phyloP scores from a whole-genome alignment of 2,797 vertebrate species.

The Myripristis jacobus region DNA sequence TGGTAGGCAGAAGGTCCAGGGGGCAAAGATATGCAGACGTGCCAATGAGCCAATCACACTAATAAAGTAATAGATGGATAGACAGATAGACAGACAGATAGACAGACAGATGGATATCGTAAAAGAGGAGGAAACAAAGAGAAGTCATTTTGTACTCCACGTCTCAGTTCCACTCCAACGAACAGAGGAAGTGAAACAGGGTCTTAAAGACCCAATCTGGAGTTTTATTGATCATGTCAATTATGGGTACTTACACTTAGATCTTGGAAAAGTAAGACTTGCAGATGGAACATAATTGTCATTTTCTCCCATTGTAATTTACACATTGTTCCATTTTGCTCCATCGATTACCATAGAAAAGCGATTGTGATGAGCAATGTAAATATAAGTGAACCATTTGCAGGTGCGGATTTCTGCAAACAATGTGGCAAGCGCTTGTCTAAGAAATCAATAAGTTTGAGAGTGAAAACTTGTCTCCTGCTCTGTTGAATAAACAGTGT shows the following conservation, averaged over 20 bases:
- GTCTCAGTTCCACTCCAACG: neutral
- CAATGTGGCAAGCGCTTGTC: neutral
- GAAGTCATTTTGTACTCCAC: neutral
- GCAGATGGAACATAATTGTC: neutral
- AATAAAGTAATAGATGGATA: conserved; percentile 34
- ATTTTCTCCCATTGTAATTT: neutral
- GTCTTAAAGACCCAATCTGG: neutral
- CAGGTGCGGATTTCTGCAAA: neutral
- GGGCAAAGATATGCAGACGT: neutral
- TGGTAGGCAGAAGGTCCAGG: no score
- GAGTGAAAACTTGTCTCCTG: neutral
- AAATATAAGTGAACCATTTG: neutral
- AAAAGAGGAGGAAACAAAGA: neutral
- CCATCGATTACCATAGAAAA: neutral
- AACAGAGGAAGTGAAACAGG: neutral
- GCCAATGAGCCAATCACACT: neutral
- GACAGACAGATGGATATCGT: conserved; percentile 7
- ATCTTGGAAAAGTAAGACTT: neutral
- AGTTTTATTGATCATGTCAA: conserved; percentile 1
- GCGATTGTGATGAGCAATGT: neutral
- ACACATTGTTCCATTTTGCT: neutral
- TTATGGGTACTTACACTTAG: neutral
- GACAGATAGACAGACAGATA: conserved; percentile 41
- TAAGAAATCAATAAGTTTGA: neutral
- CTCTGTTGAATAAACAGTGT: neutral